A percentile compares a stretch with the other conserved stretches of the same genome.
These are phyloP conservation scores for Lepisosteus oculatus DNA, from an alignment of 2,113 vertebrate species.

Conservation along the genomic window DNA sequence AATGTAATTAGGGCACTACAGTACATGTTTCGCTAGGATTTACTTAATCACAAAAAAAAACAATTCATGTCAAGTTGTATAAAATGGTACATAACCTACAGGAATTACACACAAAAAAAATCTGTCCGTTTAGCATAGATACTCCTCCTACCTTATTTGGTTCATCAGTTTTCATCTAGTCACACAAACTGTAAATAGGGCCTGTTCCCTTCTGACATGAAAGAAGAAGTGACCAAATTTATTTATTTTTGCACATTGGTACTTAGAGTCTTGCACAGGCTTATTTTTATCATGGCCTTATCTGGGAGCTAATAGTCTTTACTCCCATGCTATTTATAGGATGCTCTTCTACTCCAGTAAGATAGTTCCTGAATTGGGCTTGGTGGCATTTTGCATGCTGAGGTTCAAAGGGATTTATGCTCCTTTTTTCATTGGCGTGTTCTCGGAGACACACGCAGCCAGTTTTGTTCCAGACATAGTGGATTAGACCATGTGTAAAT, in stretches of 20 bases:
- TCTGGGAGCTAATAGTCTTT: neutral
- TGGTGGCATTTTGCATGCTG: neutral
- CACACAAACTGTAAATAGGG: neutral
- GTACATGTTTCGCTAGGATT: too few species aligned
- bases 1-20: too few species aligned
- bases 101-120: too few species aligned
- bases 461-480: neutral
- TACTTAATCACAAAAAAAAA: too few species aligned
- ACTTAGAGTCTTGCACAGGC: neutral
- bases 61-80: too few species aligned
- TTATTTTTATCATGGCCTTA: neutral
- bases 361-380: neutral
- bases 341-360: neutral
- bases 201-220: neutral
- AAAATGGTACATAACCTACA: too few species aligned
- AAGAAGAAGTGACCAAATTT: neutral
- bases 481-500: too few species aligned
- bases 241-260: slow-evolving; percentile 4
- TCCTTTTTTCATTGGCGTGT: neutral
- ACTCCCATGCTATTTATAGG: slow-evolving; percentile 3
- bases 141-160: too few species aligned
- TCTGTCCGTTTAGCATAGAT: too few species aligned
- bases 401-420: neutral
- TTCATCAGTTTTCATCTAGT: too few species aligned
- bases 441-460: neutral